phyloP scores from a whole-genome alignment of 23 tunicate genomes.

The Aplidium turbinatum region DNA sequence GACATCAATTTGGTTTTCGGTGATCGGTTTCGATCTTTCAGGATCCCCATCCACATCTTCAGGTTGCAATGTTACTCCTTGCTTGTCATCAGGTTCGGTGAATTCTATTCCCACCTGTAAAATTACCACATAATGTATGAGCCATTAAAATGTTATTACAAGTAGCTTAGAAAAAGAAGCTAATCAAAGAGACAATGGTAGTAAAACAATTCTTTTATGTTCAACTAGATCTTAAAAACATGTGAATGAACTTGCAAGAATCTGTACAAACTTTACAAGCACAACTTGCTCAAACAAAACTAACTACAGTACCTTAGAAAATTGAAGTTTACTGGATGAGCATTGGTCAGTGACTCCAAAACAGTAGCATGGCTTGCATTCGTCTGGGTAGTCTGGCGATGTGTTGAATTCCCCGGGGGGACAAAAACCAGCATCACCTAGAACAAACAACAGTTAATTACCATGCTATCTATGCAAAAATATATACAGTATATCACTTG shows the following conservation, averaged over 20 bases:
- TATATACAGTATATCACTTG: too few relatives aligned
- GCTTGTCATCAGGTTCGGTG: slow-evolving; percentile 32
- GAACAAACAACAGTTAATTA: too few relatives aligned
- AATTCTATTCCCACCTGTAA: slow-evolving; percentile 63
- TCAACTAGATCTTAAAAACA: too few relatives aligned
- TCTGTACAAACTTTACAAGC: too few relatives aligned
- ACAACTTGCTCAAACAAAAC: too few relatives aligned
- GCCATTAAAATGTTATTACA: too few relatives aligned
- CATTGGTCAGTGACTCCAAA: slow-evolving; percentile 82
- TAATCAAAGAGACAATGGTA: too few relatives aligned
- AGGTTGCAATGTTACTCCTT: slow-evolving; percentile 46
- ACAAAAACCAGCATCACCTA: slow-evolving; percentile 2
- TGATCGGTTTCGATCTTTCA: slow-evolving; percentile 56
- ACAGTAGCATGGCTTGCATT: slow-evolving; percentile 77
- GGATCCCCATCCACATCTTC: slow-evolving; percentile 64
- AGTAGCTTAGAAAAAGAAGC: too few relatives aligned
- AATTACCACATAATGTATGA: too few relatives aligned
- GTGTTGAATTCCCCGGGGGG: slow-evolving; percentile 46
- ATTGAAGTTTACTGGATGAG: slow-evolving; percentile 48
- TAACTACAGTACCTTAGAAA: slow-evolving; percentile 32
- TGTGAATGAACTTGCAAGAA: too few relatives aligned
- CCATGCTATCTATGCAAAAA: too few relatives aligned
- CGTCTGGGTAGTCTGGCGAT: slow-evolving; percentile 12
- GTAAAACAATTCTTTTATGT: too few relatives aligned
- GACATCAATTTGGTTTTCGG: slow-evolving; percentile 65